Evolutionary conservation across 2,888 invertebrate species (phyloP).

Genomic region (Heliconius ethilla): DNA sequence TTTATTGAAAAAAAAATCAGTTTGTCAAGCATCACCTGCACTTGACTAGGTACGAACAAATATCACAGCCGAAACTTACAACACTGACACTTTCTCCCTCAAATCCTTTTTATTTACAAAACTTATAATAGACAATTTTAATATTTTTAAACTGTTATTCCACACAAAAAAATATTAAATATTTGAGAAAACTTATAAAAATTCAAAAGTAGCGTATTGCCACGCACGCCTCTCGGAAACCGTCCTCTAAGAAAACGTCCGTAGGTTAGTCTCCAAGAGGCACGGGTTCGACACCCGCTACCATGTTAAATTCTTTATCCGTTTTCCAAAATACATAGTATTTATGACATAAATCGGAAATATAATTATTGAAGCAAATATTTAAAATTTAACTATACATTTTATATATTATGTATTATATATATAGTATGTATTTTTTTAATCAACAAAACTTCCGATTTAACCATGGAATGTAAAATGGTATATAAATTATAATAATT

Average conservation of each 20-base stretch:
- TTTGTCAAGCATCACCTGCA: conserved; percentile 45
- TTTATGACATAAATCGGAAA: background rate
- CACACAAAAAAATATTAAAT: background rate
- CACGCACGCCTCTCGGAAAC: background rate
- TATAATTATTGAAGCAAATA: conserved; percentile 1
- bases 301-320: too few relatives aligned
- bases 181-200: background rate
- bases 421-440: too few relatives aligned
- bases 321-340: too few relatives aligned
- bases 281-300: background rate
- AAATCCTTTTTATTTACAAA: background rate
- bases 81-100: conserved; percentile 46
- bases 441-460: background rate
- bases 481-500: conserved; percentile 9
- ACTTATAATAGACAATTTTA: background rate
- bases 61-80: conserved; percentile 69
- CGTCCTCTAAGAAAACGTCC: background rate
- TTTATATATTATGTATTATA: background rate
- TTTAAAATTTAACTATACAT: background rate
- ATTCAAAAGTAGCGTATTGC: background rate
- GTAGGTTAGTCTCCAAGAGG: background rate
- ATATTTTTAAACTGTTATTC: background rate
- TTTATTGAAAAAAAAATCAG: conserved; percentile 30
- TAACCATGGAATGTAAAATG: conserved; percentile 13
- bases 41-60: conserved; percentile 53